These are phyloP conservation scores for Neostethus bicornis DNA, from an alignment of 2,797 vertebrate genomes.

Conservation along the genomic window DNA sequence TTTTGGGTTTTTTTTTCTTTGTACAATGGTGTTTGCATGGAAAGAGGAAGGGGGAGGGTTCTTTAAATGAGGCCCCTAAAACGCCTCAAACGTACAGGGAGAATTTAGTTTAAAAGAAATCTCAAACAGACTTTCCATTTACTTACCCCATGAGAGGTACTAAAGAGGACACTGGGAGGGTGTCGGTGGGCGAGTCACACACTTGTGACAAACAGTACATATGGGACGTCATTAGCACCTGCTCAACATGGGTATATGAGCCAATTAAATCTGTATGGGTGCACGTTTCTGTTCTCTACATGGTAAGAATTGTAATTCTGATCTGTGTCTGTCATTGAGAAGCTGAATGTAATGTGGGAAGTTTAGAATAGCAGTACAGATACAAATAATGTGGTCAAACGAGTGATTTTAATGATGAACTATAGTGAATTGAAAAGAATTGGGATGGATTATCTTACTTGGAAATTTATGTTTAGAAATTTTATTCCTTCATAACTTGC, in stretches of 20 bases:
- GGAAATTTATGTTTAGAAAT: no score
- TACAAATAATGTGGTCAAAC: constrained; percentile 70
- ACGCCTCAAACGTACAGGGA: constrained; percentile 52
- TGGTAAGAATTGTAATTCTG: constrained; percentile 60
- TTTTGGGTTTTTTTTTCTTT: no score
- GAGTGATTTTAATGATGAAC: constrained; percentile 33
- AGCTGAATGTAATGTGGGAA: constrained; percentile 31
- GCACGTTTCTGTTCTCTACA: constrained; percentile 51
- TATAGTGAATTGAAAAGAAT: constrained; percentile 16
- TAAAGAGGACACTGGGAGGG: background rate
- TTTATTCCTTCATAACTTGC: background rate
- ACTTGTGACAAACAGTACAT: constrained; percentile 49
- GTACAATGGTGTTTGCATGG: constrained; percentile 53
- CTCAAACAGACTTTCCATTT: constrained; percentile 63
- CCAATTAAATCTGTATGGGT: constrained; percentile 68
- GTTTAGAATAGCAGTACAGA: constrained; percentile 46
- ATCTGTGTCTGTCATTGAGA: constrained; percentile 55
- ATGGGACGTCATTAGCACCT: constrained; percentile 66
- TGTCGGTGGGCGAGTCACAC: constrained; percentile 23
- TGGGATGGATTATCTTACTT: constrained; percentile 27
- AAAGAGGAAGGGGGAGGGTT: background rate
- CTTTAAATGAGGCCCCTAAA: constrained; percentile 60
- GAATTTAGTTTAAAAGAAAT: constrained; percentile 64
- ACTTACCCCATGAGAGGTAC: constrained; percentile 28
- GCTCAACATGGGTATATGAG: constrained; percentile 62